Conservation (phyloP, 2,797 vertebrate genomes). For the Sebastes glaucus region DNA sequence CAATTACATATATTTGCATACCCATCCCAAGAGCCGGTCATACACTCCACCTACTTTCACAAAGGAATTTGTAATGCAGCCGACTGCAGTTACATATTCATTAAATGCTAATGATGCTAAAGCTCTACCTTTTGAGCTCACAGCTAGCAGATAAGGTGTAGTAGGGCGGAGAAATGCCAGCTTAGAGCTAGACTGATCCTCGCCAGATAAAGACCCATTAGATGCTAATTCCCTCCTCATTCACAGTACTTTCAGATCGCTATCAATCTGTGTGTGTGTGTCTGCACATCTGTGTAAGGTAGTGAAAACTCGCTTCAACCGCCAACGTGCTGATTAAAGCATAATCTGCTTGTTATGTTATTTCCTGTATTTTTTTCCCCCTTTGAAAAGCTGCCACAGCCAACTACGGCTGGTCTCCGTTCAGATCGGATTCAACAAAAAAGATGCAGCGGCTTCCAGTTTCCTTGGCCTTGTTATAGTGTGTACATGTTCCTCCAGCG, state of each 20-base stretch:
- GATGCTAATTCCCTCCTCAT: slow-evolving; percentile 76
- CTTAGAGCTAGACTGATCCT: slow-evolving; percentile 65
- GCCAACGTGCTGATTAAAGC: slow-evolving; percentile 76
- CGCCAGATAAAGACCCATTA: slow-evolving; percentile 76
- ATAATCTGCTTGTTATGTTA: slow-evolving; percentile 60
- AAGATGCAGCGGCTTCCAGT: slow-evolving; percentile 27
- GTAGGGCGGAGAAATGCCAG: slow-evolving; percentile 28
- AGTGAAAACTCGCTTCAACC: slow-evolving; percentile 36
- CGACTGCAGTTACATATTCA: slow-evolving; percentile 52
- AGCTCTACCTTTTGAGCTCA: slow-evolving; percentile 53
- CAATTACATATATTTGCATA: slow-evolving; percentile 52
- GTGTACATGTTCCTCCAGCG: slow-evolving; percentile 11
- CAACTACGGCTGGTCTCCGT: slow-evolving; percentile 25
- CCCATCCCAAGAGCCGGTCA: not conserved
- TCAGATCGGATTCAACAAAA: slow-evolving; percentile 49
- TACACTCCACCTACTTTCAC: slow-evolving; percentile 7
- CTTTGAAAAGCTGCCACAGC: slow-evolving; percentile 52
- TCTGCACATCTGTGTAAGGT: slow-evolving; percentile 41
- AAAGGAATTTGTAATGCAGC: slow-evolving; percentile 57
- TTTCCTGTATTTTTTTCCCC: slow-evolving; percentile 59
- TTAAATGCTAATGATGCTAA: slow-evolving; percentile 68
- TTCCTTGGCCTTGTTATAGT: not conserved
- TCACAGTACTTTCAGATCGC: slow-evolving; percentile 72
- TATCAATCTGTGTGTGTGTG: slow-evolving; percentile 54
- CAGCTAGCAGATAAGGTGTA: slow-evolving; percentile 48